A percentile compares a stretch with the other conserved stretches of the same genome.
phyloP scores from a whole-genome alignment of 2,113 vertebrate genomes.

The Campylorhamphus procurvoides region DNA sequence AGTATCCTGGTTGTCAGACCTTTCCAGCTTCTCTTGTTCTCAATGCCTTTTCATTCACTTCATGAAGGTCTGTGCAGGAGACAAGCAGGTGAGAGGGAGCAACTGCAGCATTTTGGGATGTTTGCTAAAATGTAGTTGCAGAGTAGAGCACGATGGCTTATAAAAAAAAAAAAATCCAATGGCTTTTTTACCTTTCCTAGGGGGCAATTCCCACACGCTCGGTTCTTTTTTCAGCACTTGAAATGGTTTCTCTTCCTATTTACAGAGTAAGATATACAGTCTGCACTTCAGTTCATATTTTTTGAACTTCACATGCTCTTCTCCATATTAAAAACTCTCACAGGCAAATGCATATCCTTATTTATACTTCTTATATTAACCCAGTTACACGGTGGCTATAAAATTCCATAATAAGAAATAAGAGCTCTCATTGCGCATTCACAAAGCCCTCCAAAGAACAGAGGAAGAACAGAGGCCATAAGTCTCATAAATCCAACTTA shows the following conservation, averaged over 20 bases:
- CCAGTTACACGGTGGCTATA: background rate
- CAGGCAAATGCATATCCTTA: constrained; percentile 15
- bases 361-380: constrained; percentile 52
- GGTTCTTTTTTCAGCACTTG: background rate
- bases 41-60: background rate
- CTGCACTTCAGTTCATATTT: constrained; percentile 9
- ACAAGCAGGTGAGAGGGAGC: background rate
- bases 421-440: constrained; percentile 25
- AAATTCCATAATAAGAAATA: constrained; percentile 47
- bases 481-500: constrained; percentile 55
- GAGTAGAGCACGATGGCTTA: background rate
- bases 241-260: background rate
- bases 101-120: background rate
- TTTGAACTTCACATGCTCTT: constrained; percentile 22
- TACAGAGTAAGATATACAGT: background rate
- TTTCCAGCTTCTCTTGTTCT: background rate
- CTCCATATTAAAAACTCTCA: constrained; percentile 11
- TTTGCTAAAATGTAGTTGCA: background rate
- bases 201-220: background rate
- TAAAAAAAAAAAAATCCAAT: background rate
- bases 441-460: constrained; percentile 37
- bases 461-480: background rate
- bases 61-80: background rate
- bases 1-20: background rate
- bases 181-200: background rate